Percentiles rank a stretch among this genome's conserved stretches.
phyloP scores from a whole-genome alignment of 2,113 vertebrate species.

The Burhinus oedicnemus region DNA sequence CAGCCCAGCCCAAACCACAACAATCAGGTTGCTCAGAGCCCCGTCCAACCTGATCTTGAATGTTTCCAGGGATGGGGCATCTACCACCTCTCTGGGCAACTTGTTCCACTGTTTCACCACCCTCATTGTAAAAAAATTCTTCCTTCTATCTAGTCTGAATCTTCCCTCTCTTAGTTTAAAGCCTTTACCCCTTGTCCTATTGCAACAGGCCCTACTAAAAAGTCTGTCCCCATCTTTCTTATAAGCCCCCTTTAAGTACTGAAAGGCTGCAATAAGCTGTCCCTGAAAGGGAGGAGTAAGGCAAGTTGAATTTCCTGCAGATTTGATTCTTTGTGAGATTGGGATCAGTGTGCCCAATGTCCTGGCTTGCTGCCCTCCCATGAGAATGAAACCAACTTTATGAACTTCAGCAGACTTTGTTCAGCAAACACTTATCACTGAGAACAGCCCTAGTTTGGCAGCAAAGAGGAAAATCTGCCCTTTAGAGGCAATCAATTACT shows the following conservation, averaged over 20 bases:
- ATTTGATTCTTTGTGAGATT: background rate
- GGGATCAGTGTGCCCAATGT: constrained; percentile 24
- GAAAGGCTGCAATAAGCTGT: background rate
- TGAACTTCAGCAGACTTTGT: background rate
- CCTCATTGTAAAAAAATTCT: background rate
- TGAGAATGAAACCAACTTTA: background rate
- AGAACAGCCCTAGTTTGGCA: constrained; percentile 44
- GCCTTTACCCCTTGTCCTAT: background rate
- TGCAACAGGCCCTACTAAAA: background rate
- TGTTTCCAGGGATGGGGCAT: background rate
- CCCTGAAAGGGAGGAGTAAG: background rate
- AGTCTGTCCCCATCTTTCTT: background rate
- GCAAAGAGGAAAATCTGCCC: constrained; percentile 46
- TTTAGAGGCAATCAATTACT: constrained; percentile 10
- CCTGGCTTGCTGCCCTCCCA: constrained; percentile 25
- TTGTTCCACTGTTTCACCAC: background rate
- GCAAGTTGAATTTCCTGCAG: constrained; percentile 45
- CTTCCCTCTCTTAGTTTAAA: background rate
- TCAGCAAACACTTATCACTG: constrained; percentile 36
- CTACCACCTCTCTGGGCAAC: background rate
- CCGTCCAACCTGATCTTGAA: background rate
- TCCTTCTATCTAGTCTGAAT: background rate
- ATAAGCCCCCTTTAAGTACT: background rate
- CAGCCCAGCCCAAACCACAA: background rate
- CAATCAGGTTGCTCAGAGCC: background rate